Conservation (phyloP, 2,888 invertebrate species). For the Plebejus melissa region DNA sequence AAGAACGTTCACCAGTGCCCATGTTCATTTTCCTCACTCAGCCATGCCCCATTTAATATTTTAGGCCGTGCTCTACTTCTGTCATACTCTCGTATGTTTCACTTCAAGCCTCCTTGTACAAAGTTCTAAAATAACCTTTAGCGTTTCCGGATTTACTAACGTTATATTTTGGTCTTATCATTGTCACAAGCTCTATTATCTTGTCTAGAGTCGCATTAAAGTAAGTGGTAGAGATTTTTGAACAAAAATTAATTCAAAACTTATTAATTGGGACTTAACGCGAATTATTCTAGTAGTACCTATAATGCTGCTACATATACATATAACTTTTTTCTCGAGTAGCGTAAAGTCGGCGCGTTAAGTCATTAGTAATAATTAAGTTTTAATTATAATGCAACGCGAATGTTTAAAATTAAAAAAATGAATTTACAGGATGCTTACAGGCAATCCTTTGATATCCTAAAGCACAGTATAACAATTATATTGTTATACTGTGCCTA, state of each 20-base stretch:
- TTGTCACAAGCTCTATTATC: background rate
- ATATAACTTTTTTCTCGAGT: too few species aligned
- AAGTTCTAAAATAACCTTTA: background rate
- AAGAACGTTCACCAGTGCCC: background rate
- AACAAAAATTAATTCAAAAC: background rate
- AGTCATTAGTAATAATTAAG: too few species aligned
- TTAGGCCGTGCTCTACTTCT: background rate
- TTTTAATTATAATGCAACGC: too few species aligned
- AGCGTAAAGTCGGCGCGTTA: too few species aligned
- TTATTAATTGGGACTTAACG: too few species aligned
- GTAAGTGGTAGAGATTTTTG: background rate
- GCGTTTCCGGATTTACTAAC: background rate
- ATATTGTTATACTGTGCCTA: too few species aligned
- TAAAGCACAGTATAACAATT: too few species aligned
- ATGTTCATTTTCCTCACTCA: background rate
- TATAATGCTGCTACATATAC: too few species aligned
- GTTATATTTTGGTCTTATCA: background rate
- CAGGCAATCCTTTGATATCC: background rate
- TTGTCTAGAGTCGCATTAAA: too few species aligned
- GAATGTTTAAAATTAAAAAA: too few species aligned
- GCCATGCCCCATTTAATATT: background rate
- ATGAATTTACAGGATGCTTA: too few species aligned
- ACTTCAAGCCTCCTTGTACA: background rate
- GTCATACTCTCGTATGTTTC: background rate
- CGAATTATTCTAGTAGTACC: too few species aligned